Conservation (phyloP, 35 echinoderm and acorn worm species). For the Patiria miniata region DNA sequence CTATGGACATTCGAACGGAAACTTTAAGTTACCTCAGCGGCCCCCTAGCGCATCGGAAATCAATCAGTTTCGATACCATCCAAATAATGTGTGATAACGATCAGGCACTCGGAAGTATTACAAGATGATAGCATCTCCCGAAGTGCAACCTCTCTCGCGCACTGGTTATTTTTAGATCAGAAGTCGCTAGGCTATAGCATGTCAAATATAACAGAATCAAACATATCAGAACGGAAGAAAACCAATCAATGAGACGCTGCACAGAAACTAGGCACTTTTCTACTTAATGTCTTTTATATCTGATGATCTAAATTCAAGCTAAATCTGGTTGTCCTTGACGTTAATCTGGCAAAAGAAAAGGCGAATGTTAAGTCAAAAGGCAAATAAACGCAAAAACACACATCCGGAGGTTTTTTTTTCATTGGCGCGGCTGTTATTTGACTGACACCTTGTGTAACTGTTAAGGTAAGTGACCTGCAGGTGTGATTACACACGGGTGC, state of each 20-base stretch:
- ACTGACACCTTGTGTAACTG: neutral
- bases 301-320: too few relatives aligned
- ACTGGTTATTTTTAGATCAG: too few relatives aligned
- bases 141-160: too few relatives aligned
- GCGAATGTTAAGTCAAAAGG: neutral
- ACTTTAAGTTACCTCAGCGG: too few relatives aligned
- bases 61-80: constrained; percentile 9
- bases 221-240: too few relatives aligned
- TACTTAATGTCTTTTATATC: too few relatives aligned
- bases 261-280: too few relatives aligned
- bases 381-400: neutral
- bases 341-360: neutral
- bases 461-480: neutral
- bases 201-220: too few relatives aligned
- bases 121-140: neutral
- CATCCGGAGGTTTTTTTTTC: neutral
- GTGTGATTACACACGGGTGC: neutral
- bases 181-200: too few relatives aligned
- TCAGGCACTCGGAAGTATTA: constrained; percentile 20
- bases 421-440: neutral
- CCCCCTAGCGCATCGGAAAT: neutral
- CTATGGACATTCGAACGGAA: too few relatives aligned
- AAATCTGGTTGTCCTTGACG: too few relatives aligned
- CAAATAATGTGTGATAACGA: neutral
- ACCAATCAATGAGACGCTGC: too few relatives aligned